Conservation (phyloP, 92 coral and sea anemone genomes). For the Porites lobata region DNA sequence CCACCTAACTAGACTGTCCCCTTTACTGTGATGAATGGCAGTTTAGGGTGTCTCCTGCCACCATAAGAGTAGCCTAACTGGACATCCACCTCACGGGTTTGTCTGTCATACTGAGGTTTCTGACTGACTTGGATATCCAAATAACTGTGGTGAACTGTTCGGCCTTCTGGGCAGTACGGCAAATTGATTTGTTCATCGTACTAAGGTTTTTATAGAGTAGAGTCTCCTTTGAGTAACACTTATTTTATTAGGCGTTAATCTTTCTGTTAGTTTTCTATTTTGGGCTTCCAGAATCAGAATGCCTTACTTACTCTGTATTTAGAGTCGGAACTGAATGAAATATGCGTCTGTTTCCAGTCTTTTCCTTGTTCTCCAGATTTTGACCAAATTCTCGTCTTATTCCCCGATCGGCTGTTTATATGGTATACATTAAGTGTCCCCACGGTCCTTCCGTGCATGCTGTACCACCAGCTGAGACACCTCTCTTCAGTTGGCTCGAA, state of each 20-base stretch:
- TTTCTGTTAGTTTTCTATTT: not conserved
- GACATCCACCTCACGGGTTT: no score
- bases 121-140: no score
- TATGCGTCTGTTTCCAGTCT: conserved; percentile 76
- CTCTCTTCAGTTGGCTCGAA: conserved; percentile 62
- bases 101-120: no score
- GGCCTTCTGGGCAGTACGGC: no score
- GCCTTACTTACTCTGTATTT: conserved; percentile 69
- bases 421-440: conserved; percentile 79
- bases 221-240: no score
- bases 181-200: no score
- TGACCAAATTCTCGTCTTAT: conserved; percentile 77
- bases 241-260: not conserved
- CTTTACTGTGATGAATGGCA: no score
- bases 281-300: not conserved
- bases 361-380: conserved; percentile 87
- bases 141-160: no score
- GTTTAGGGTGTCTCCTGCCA: no score
- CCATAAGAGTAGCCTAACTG: no score
- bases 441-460: conserved; percentile 84
- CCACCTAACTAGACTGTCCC: no score
- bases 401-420: conserved; percentile 58
- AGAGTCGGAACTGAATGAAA: conserved; percentile 64
- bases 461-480: conserved; percentile 89
- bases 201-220: no score